These are phyloP conservation scores for Meloidogyne hapla DNA, from an alignment of 1,140 invertebrate species.

Conservation along the genomic window DNA sequence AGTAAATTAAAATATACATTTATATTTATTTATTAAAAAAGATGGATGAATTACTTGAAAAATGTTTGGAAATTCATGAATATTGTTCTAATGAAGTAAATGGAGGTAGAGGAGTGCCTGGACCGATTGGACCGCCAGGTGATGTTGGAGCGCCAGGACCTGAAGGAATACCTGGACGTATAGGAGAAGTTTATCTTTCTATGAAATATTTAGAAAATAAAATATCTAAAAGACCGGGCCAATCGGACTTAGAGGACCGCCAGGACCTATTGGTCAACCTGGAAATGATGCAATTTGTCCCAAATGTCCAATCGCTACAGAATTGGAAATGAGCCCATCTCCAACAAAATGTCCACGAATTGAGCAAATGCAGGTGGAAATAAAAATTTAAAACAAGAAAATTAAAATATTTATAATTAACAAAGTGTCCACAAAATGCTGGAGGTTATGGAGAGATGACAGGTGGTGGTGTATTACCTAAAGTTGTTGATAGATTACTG, in stretches of 20 bases:
- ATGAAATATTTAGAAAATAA: neutral
- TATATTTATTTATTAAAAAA: constrained; percentile 21
- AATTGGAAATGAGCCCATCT: constrained; percentile 35
- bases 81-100: constrained; percentile 54
- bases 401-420: too few relatives aligned
- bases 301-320: constrained; percentile 50
- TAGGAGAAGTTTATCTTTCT: constrained; percentile 11
- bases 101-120: constrained; percentile 46
- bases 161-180: neutral
- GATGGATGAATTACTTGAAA: constrained; percentile 60
- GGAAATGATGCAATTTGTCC: constrained; percentile 54
- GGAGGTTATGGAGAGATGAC: constrained; percentile 7
- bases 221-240: constrained; percentile 39
- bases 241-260: constrained; percentile 35
- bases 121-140: constrained; percentile 44
- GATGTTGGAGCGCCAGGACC: constrained; percentile 3
- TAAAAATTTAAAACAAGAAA: constrained; percentile 11
- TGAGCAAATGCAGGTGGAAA: constrained; percentile 10
- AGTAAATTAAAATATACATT: constrained; percentile 22
- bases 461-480: constrained; percentile 28
- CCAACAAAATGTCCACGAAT: constrained; percentile 44
- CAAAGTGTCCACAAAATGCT: constrained; percentile 16
- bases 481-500: constrained; percentile 42
- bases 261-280: constrained; percentile 11
- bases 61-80: constrained; percentile 60